Evolutionary conservation across 2,113 vertebrate genomes (phyloP).

Genomic region (Daphoenositta chrysoptera): DNA sequence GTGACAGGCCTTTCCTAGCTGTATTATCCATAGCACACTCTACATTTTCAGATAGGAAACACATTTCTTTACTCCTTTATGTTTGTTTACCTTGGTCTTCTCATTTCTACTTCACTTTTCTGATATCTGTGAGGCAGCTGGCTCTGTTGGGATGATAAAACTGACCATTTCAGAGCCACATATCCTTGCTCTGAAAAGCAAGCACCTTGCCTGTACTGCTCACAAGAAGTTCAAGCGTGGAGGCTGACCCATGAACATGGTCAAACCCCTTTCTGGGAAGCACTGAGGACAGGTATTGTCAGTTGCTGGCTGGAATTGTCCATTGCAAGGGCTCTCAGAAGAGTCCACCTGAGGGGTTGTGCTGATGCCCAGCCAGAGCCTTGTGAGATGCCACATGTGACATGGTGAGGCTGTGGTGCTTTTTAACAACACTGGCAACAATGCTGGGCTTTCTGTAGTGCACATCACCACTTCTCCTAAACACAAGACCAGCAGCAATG

Average conservation of each 20-base stretch:
- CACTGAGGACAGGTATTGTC: not conserved
- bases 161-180: not conserved
- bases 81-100: constrained; percentile 9
- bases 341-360: not conserved
- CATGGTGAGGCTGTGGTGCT: not conserved
- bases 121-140: not conserved
- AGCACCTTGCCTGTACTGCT: not conserved
- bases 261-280: not conserved
- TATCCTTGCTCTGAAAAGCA: not conserved
- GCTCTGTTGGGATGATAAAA: not conserved
- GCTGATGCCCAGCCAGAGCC: not conserved
- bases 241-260: not conserved
- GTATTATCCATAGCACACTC: not conserved
- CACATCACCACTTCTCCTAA: not conserved
- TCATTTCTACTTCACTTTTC: not conserved
- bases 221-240: not conserved
- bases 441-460: not conserved
- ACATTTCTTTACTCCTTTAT: constrained; percentile 9
- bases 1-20: not conserved
- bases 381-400: not conserved
- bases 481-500: not conserved
- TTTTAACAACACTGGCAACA: not conserved
- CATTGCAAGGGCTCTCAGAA: not conserved
- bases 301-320: not conserved
- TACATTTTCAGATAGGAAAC: not conserved